Evolutionary conservation across 2,797 vertebrate genomes (phyloP), one percentile per base, ranked within the genome.

Genomic region (Crenichthys baileyi): DNA sequence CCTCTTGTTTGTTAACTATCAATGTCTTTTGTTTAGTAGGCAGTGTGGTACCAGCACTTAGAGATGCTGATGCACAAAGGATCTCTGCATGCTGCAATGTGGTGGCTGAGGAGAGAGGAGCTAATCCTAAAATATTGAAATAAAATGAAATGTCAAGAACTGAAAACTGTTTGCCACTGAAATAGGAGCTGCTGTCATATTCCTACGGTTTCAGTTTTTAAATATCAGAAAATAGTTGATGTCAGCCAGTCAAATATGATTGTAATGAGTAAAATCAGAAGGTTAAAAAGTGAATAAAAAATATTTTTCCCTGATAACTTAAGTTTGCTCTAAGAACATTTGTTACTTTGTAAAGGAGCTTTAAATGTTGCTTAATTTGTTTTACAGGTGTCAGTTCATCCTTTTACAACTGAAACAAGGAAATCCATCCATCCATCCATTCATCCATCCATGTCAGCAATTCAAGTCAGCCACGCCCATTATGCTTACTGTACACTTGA

Each of bases 1-100:
- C 86, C 79, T 84, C 81, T 71, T 82, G 75, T 80, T 91, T 73
- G 79, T 65, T 20, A 60, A 77, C 82, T 51, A 76, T 50, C 80
- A 73, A 8, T 29, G 76, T 29, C 72, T 65, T 55, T 81, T 85
- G 88, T 92, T 83, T 87, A 20, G 73, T n/a, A 39, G 56, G 73
- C 48, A 18, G 20, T 41, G 24, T 15, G 6, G 61, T 70, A 20
- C 80, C 56, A 46, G 79, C 86, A 76, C 71, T 72, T 36, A 7
- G 26, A 12, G 5, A 55, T 22, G 20, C 8, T 36, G 71, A 55
- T 26, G 24, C 67, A 44, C 41, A 70, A 70, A 70, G 41, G 22
- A n/a, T 46, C 41, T 46, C 67, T 46, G 67, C 67, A 44, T 41
- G 22, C 60, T 60, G 75, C 41, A 73, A 20, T 60, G n/a, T 60